Evolutionary conservation across 2,888 invertebrate species (phyloP).

Genomic region (Thereva nobilitata): DNA sequence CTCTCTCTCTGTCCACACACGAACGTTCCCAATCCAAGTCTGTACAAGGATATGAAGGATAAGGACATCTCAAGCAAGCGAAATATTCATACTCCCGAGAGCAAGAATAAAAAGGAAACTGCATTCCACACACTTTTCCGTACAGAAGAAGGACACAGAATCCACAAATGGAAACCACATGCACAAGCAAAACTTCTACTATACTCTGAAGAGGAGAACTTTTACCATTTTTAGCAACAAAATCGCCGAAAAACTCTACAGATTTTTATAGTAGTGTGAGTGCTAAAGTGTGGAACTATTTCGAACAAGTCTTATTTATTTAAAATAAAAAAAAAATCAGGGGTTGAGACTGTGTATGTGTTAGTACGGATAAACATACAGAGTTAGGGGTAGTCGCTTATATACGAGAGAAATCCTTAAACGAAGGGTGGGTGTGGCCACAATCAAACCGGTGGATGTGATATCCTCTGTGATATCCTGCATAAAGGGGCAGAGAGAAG

Average conservation of each 20-base stretch:
- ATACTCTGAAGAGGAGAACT: conserved; percentile 11
- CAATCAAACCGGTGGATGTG: neutral
- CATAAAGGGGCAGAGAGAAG: conserved; percentile 25
- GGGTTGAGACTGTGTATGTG: neutral
- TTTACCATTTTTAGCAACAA: neutral
- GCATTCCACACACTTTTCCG: conserved; percentile 19
- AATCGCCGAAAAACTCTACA: neutral
- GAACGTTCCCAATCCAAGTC: conserved; percentile 15
- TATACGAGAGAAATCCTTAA: neutral
- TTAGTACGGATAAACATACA: conserved; percentile 1
- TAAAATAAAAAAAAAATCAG: neutral
- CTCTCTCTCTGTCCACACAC: conserved; percentile 15
- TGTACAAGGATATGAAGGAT: conserved; percentile 24
- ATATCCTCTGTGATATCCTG: conserved; percentile 2
- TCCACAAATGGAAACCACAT: neutral
- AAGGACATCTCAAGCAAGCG: neutral
- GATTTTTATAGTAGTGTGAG: neutral
- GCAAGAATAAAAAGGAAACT: conserved; percentile 9
- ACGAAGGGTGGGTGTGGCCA: conserved; percentile 40
- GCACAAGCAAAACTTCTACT: conserved; percentile 4
- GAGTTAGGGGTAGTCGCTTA: conserved; percentile 20
- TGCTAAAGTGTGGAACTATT: conserved; percentile 7
- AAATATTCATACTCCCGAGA: conserved; percentile 7
- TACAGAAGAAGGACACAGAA: too few relatives aligned
- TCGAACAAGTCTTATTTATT: conserved; percentile 12